phyloP scores from a whole-genome alignment of 92 coral and sea anemone genomes.

The Palythoa grandiflora region DNA sequence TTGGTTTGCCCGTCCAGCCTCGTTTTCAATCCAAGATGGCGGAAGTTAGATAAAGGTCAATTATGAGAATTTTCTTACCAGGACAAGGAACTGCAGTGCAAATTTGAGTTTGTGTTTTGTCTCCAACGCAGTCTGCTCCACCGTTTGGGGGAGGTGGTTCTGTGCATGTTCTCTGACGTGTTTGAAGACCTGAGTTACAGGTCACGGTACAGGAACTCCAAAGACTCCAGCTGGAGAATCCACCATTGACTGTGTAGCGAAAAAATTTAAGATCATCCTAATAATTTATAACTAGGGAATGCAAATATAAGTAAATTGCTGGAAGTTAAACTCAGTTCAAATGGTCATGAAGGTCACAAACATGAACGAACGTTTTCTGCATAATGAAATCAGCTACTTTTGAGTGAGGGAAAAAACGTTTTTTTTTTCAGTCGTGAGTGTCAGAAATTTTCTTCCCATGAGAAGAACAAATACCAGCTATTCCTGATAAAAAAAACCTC shows the following conservation, averaged over 20 bases:
- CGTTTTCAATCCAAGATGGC: too few species aligned
- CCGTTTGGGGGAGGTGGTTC: constrained; percentile 55
- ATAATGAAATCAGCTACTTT: too few species aligned
- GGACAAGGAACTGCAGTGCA: constrained; percentile 51
- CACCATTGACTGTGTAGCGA: constrained; percentile 43
- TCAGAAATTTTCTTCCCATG: too few species aligned
- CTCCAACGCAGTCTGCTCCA: constrained; percentile 31
- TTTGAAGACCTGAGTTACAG: constrained; percentile 48
- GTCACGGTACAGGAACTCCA: constrained; percentile 44
- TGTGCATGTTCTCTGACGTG: constrained; percentile 47
- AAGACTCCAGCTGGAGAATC: constrained; percentile 45
- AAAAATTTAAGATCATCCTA: not conserved
- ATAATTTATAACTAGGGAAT: too few species aligned
- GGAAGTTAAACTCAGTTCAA: too few species aligned
- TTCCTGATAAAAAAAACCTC: too few species aligned
- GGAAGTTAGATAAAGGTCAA: too few species aligned
- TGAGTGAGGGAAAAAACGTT: too few species aligned
- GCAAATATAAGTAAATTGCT: too few species aligned
- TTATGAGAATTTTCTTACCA: constrained; percentile 32
- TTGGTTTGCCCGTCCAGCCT: too few species aligned
- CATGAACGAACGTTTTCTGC: not conserved
- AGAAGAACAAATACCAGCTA: too few species aligned
- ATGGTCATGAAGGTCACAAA: not conserved
- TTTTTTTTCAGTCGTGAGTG: too few species aligned
- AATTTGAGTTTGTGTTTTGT: constrained; percentile 9